Evolutionary conservation across 92 coral and sea anemone genomes (phyloP), one percentile per base, ranked within the genome.

Genomic region (Actinostola sp.): DNA sequence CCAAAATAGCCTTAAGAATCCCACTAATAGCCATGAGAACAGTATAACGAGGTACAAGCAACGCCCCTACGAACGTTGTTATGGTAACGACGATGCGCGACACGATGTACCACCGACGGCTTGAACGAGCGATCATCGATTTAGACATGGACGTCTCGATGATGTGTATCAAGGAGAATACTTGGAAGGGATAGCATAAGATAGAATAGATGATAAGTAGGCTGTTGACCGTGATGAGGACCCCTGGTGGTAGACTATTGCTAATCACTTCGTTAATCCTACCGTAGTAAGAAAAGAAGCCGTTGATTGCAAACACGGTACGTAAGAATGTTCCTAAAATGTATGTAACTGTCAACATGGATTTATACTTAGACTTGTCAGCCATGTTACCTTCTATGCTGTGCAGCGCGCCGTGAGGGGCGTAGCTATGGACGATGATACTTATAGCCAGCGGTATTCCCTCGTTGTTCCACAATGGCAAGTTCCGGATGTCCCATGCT

Each of bases 251-350:
- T 19, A 86, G 73, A 35, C 86, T 86, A 36, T 86, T 86, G 17
- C 84, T 78, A 17, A 86, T 81, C 0, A 80, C 72, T 10, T 80
- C 83, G 12, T 63, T 34, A 48, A 81, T 86, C 13, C 71, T 42
- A 34, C 78, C 66, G 31, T 78, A 73, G 53, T 80, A 86, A 15
- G 90, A 74, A 17, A 86, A 70, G 71, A 86, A 86, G 15, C 86
- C 90, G 41, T 83, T 80, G 52, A 86, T 26, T 0, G 86, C 78
- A 43, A 86, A 86, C 17, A 27, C 32, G 34, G 83, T 70, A 21
- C 83, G 84, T 2, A 86, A 25, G 27, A 74, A 12, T 26, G 86
- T 67, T 28, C 76, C 65, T 41, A 67, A 62, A 11, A 44, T 21
- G 34, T 69, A 73, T 17, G 90, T 80, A 15, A 69, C 30, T 6